Conservation (phyloP, 2,113 vertebrate genomes). For the Pseudorasbora parva region DNA sequence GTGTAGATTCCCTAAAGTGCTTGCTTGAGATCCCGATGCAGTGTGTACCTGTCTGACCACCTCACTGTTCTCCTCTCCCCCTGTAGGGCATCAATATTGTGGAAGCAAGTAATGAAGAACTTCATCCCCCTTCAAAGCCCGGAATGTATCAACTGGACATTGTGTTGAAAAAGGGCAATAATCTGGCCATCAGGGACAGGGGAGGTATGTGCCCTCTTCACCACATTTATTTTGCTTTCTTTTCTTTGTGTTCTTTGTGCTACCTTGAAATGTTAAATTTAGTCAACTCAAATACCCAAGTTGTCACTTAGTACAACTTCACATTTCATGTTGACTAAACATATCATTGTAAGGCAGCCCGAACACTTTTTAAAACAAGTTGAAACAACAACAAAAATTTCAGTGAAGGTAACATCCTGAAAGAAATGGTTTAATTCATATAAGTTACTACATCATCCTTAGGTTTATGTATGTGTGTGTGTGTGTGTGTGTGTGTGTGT, state of each 20-base stretch:
- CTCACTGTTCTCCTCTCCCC: constrained; percentile 43
- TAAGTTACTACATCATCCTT: too few relatives aligned
- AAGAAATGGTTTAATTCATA: too few relatives aligned
- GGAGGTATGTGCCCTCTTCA: constrained; percentile 80
- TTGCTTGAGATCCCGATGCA: neutral
- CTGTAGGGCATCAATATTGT: constrained; percentile 80
- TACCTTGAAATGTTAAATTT: too few relatives aligned
- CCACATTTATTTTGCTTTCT: neutral
- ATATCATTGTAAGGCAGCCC: too few relatives aligned
- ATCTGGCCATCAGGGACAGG: constrained; percentile 90
- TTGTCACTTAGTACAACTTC: too few relatives aligned
- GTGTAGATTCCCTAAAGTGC: neutral
- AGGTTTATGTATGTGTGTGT: too few relatives aligned
- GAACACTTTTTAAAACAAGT: too few relatives aligned
- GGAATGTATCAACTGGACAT: constrained; percentile 95
- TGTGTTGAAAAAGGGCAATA: constrained; percentile 87
- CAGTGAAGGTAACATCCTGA: too few relatives aligned
- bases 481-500: too few relatives aligned
- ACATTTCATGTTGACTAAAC: too few relatives aligned
- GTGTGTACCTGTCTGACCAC: constrained; percentile 4
- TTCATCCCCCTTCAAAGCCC: constrained; percentile 71
- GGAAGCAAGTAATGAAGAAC: constrained; percentile 86
- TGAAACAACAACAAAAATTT: too few relatives aligned
- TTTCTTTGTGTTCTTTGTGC: neutral
- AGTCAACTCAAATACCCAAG: too few relatives aligned